Percentiles rank a stretch among this genome's conserved stretches.
phyloP scores from a whole-genome alignment of 2,113 vertebrate species.

The Riparia riparia region DNA sequence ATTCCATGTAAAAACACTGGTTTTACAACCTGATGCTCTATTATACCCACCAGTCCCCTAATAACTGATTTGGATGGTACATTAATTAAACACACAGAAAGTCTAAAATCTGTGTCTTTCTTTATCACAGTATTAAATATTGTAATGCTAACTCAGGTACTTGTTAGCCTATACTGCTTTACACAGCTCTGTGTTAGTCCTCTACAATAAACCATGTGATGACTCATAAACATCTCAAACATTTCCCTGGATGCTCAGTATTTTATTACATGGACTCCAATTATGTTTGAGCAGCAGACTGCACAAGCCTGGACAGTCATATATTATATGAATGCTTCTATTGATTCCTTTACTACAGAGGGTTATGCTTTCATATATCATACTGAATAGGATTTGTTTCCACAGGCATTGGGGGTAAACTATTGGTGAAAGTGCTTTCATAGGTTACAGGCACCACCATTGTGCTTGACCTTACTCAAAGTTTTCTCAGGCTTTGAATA shows the following conservation, averaged over 20 bases:
- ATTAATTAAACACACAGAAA: background rate
- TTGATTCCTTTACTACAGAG: slow-evolving; percentile 61
- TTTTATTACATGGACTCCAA: slow-evolving; percentile 62
- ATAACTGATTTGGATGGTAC: background rate
- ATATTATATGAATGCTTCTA: slow-evolving; percentile 53
- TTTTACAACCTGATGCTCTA: background rate
- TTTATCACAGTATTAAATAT: background rate
- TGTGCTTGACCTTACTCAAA: background rate
- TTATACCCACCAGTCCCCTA: background rate
- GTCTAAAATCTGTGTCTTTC: background rate
- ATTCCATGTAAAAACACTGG: background rate
- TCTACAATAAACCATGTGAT: slow-evolving; percentile 36
- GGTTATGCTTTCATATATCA: slow-evolving; percentile 65
- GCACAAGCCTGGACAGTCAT: slow-evolving; percentile 22
- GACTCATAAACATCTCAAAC: slow-evolving; percentile 59
- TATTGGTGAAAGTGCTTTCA: slow-evolving; percentile 6
- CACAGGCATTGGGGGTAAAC: slow-evolving; percentile 20
- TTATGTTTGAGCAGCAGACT: slow-evolving; percentile 45
- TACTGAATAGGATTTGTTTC: slow-evolving; percentile 45
- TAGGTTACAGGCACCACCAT: background rate
- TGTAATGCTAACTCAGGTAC: background rate
- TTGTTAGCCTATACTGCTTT: slow-evolving; percentile 14
- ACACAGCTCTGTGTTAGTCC: background rate
- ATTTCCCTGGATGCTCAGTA: slow-evolving; percentile 40
- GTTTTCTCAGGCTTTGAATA: background rate